phyloP scores from a whole-genome alignment of 2,797 vertebrate genomes.

The Hapalemur alaotrensis region DNA sequence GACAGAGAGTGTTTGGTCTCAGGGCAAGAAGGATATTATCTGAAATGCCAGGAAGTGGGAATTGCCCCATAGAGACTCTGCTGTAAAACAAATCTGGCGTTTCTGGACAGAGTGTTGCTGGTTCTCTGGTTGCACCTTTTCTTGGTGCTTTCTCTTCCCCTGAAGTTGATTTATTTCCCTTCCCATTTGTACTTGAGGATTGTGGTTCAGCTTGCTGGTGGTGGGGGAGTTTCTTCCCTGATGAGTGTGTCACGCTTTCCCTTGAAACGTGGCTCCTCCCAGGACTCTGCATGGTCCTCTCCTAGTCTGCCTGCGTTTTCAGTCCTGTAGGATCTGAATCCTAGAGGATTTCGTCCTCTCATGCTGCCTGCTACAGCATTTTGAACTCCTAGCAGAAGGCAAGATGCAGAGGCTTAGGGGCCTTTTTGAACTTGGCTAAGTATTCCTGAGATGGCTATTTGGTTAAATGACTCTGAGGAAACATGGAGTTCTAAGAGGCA shows the following conservation, averaged over 20 bases:
- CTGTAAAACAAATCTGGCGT: constrained; percentile 32
- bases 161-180: constrained; percentile 43
- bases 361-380: background rate
- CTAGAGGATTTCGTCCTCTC: constrained; percentile 8
- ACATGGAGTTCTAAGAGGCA: background rate
- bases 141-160: background rate
- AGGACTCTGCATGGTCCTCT: background rate
- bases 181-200: background rate
- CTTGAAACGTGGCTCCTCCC: background rate
- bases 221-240: background rate
- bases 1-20: constrained; percentile 42
- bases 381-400: background rate
- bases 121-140: constrained; percentile 43
- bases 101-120: background rate
- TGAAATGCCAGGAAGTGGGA: constrained; percentile 46
- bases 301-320: constrained; percentile 35
- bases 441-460: background rate
- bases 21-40: constrained; percentile 38
- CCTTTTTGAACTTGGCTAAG: constrained; percentile 53
- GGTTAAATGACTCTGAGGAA: constrained; percentile 11
- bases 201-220: background rate
- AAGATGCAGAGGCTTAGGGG: constrained; percentile 33
- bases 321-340: background rate
- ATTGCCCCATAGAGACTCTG: background rate
- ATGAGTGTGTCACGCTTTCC: background rate